Evolutionary conservation across 2,888 invertebrate species (phyloP), one percentile per base, ranked within the genome.

Genomic region (Synanthedon andrenaeformis): DNA sequence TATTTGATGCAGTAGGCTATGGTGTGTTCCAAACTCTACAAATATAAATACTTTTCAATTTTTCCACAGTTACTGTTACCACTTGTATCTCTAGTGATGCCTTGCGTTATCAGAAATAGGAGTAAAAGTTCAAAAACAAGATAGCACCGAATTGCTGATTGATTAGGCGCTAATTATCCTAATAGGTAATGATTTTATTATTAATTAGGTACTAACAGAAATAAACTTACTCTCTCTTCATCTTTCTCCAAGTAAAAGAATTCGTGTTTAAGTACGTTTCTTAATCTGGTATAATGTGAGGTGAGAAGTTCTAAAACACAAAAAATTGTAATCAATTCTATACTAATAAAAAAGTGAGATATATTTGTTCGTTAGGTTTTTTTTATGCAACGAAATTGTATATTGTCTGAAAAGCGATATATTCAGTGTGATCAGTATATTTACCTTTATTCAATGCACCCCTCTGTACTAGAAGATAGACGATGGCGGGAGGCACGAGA

Each of bases 401-500:
- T 23, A 23, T 23, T 23, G 23, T 3, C 23, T 23, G 23, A 23
- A 23, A 23, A 23, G 5, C 5, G 23, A 23, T 23, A 23, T 23
- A 23, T 23, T 19, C 3, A 19, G 4, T 23, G 4, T 23, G 4
- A 4, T 23, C 5, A 23, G 23, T 23, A 35, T 35, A 14, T 10
- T 55, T 60, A 83, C 84, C 75, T 68, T 50, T 62, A 10, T 52
- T 41, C 0, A 62, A 52, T 0, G 61, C 49, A 2, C 59, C 63
- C 19, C 63, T 62, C 0, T 62, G 56, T 1, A 67, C 72, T 0
- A 79, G 54, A 3, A 77, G 62, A 55, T 58, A 70, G 0, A 93
- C 70, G 49, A 93, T 76, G 0, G 92, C 91, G 1, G 92, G 89
- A 59, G 92, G 90, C 41, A 91, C 87, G 19, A 94, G 67, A 79